Evolutionary conservation across 1,140 invertebrate genomes (phyloP), one percentile per base, ranked within the genome.

Genomic region (Hetaerina americana): DNA sequence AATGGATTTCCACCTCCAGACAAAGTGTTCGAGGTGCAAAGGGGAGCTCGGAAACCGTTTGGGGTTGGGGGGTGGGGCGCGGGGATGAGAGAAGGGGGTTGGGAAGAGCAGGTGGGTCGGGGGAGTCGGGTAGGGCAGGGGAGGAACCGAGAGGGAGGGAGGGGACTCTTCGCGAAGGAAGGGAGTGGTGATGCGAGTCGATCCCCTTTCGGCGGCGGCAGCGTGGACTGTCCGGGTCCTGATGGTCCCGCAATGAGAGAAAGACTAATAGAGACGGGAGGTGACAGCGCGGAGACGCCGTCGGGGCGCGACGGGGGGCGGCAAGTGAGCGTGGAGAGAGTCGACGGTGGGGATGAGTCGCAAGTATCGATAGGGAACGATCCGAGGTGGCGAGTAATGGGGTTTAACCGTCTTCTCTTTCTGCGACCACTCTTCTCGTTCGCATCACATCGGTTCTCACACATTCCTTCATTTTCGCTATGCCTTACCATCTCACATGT

Each of bases 61-160:
- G 70, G 66, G 28, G 70, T 66, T 71, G 29, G 28, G 26, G 12
- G 69, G 27, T 57, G 70, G 25, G 26, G 29, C 70, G n/a, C n/a
- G n/a, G n/a, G n/a, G n/a, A n/a, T n/a, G n/a, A n/a, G n/a, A n/a
- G n/a, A n/a, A n/a, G n/a, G n/a, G n/a, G n/a, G n/a, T n/a, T n/a
- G n/a, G n/a, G n/a, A n/a, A 28, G 26, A 27, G 15, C 40, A 66
- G 3, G 5, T 24, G 40, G 25, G 40, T 22, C n/a, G 24, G n/a
- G 24, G 71, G 18, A 10, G 8, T 22, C 26, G n/a, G 26, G 29
- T 10, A 27, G 26, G n/a, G 25, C 15, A 3, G 26, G 40, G 28
- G 22, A 26, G 1, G 40, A 71, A 25, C n/a, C 10, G 27, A 71
- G 27, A 27, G 27, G 27, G 26, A 40, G 40, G 15, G 40, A 40